These are phyloP conservation scores for Hyalella azteca DNA, from an alignment of 2,888 invertebrate genomes.

Conservation along the genomic window DNA sequence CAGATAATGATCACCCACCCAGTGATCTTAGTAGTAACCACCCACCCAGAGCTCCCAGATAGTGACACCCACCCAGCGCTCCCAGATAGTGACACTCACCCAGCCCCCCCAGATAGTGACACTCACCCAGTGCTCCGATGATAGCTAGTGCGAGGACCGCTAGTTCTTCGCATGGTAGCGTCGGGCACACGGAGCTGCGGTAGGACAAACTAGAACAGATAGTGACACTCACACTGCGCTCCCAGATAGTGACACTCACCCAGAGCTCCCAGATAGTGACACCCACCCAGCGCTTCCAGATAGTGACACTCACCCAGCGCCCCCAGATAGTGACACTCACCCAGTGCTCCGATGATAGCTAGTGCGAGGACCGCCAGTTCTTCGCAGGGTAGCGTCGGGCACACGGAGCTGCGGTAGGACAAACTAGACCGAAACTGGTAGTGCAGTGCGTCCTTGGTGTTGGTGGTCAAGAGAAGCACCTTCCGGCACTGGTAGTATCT, in stretches of 20 bases:
- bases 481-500: constrained; percentile 59
- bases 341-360: constrained; percentile 45
- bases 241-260: not conserved
- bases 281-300: no score
- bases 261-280: no score
- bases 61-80: no score
- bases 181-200: constrained; percentile 35
- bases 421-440: not conserved
- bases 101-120: no score
- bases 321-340: no score
- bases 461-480: not conserved
- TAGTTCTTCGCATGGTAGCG: constrained; percentile 46
- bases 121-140: no score
- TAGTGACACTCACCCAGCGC: no score
- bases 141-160: constrained; percentile 42
- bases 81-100: no score
- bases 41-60: no score
- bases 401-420: constrained; percentile 39
- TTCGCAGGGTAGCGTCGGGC: constrained; percentile 42
- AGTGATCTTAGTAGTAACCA: no score
- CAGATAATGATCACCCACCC: not conserved
- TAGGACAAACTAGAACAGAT: no score
- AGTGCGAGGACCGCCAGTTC: constrained; percentile 46
- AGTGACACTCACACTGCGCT: not conserved
- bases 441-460: not conserved